Evolutionary conservation across 2,113 vertebrate genomes (phyloP).

Genomic region (Calyptomena viridis): DNA sequence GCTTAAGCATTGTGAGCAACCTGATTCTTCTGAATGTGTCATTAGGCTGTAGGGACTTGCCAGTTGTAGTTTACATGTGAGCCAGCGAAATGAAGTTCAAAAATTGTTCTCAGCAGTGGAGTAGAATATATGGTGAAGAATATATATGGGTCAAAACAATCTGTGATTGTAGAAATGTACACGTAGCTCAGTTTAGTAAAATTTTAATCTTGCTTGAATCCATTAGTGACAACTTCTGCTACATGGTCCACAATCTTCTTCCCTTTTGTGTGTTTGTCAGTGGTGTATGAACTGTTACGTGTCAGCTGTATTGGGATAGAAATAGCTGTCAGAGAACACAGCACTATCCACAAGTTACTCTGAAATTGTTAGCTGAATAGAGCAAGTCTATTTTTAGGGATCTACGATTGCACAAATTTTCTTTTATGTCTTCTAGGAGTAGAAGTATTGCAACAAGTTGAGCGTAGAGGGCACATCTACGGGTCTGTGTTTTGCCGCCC

Average conservation of each 20-base stretch:
- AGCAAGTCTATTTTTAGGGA: background rate
- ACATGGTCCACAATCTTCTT: background rate
- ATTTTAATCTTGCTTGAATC: background rate
- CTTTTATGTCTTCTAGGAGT: background rate
- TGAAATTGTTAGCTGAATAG: background rate
- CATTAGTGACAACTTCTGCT: background rate
- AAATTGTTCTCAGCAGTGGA: background rate
- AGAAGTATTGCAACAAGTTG: background rate
- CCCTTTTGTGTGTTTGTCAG: background rate
- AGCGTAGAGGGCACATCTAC: background rate
- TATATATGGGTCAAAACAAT: background rate
- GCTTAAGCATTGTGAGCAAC: background rate
- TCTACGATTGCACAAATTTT: fast-evolving
- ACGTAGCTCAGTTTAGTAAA: background rate
- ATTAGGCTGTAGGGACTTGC: background rate
- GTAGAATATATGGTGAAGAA: background rate
- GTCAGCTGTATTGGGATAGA: background rate
- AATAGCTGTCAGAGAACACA: background rate
- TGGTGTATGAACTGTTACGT: background rate
- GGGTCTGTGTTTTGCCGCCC: background rate
- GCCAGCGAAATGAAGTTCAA: background rate
- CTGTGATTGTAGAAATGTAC: background rate
- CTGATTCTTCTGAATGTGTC: background rate
- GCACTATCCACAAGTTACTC: background rate
- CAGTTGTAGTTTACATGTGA: background rate